These are phyloP conservation scores for Prionailurus bengalensis DNA, from an alignment of 2,113 vertebrate genomes.

Conservation along the genomic window DNA sequence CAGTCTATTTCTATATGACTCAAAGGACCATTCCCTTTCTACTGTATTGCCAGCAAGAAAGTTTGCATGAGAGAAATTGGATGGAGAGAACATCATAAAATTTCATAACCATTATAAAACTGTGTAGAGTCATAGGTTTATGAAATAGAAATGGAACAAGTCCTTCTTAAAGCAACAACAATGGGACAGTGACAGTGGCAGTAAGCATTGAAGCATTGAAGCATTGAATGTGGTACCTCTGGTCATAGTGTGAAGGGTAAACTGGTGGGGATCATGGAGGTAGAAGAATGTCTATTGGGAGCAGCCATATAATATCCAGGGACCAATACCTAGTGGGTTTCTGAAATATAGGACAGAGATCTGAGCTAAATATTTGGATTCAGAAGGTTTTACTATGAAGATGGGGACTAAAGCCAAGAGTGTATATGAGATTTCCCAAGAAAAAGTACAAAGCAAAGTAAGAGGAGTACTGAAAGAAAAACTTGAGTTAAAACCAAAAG, in stretches of 20 bases:
- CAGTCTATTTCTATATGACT: neutral
- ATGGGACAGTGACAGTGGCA: neutral
- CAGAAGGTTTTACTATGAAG: neutral
- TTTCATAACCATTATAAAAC: constrained; percentile 49
- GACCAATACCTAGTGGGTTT: neutral
- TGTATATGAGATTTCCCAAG: neutral
- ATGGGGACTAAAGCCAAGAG: neutral
- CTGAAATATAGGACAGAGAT: neutral
- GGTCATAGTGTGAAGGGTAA: neutral
- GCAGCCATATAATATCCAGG: neutral
- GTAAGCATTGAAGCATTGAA: neutral
- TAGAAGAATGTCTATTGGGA: neutral
- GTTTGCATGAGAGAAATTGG: constrained; percentile 38
- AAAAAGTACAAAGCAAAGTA: neutral
- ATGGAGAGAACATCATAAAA: constrained; percentile 48
- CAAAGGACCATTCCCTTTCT: neutral
- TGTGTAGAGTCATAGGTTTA: constrained; percentile 25
- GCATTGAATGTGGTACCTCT: neutral
- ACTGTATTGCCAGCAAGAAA: neutral
- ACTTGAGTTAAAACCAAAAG: neutral
- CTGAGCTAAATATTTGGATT: neutral
- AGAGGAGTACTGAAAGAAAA: neutral
- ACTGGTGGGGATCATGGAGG: neutral
- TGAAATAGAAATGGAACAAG: constrained; percentile 45
- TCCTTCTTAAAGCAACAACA: neutral